These are phyloP conservation scores for Psammodynastes pulverulentus DNA, from an alignment of 2,113 vertebrate species.

Conservation along the genomic window DNA sequence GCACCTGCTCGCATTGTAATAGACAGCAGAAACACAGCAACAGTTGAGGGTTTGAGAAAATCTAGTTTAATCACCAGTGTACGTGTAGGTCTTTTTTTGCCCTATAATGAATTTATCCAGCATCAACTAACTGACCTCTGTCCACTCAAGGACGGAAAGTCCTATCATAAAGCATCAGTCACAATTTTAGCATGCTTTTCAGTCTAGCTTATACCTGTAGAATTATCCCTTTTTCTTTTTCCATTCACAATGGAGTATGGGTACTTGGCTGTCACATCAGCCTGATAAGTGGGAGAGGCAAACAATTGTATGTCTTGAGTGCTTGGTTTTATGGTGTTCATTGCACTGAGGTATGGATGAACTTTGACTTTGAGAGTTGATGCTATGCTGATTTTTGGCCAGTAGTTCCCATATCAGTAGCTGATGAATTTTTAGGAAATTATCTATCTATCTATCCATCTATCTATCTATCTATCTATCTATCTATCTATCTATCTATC, in stretches of 20 bases:
- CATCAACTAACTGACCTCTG: background rate
- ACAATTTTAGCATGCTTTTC: background rate
- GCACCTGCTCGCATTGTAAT: constrained; percentile 18
- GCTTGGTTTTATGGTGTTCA: background rate
- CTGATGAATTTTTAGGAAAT: background rate
- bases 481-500: too few relatives aligned
- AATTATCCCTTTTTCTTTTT: background rate
- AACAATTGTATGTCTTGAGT: background rate
- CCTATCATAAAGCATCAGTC: background rate
- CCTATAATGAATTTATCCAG: constrained; percentile 8
- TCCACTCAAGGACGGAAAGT: background rate
- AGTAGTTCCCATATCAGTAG: background rate
- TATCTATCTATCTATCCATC: background rate
- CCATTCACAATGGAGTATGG: background rate
- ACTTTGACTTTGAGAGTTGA: background rate
- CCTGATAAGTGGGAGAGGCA: background rate
- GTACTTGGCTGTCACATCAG: background rate
- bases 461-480: too few relatives aligned
- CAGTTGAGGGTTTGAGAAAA: background rate
- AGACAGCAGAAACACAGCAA: background rate
- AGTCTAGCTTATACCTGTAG: background rate
- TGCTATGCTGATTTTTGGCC: background rate
- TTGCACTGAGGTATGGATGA: background rate
- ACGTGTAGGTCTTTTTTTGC: background rate
- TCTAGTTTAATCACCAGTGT: background rate